Base-by-base conservation (phyloP, 2,797 vertebrate species). In the Pseudomugil tenellus region DNA sequence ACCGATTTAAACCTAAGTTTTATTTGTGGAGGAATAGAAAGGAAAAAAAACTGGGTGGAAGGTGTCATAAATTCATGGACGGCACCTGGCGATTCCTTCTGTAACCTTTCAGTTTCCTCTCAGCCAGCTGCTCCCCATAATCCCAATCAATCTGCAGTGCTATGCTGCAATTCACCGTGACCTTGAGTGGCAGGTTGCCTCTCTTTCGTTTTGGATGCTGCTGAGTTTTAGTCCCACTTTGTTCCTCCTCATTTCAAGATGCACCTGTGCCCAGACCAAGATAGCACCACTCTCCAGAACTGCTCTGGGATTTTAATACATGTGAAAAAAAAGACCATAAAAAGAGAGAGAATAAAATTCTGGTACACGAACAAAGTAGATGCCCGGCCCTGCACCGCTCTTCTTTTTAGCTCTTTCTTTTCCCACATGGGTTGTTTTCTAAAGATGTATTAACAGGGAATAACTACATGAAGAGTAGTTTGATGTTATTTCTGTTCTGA, bases 11-110 rank as follows among this genome's bases (percentile, higher is more conserved):
- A 77, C 54, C 64, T 52, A 80, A 69, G 60, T 67, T 76, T 65
- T 34, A 59, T 73, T 67, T 74, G 66, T 57, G 70, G 16, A 63
- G 76, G 74, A 72, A 63, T 78, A 56, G 43, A 74, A 84, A 65
- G 69, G n/a, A n/a, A 76, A 84, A 65, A 70, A 72, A 63, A 58
- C 49, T 55, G 73, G 63, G 67, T 74, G 63, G 75, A 83, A 71
- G 64, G 78, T 80, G 81, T 88, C 83, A 91, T 93, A 88, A 52
- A 93, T 93, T 92, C 90, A 92, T 87, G 13, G 58, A 39, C 87
- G 87, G 89, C 92, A 92, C 93, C 87, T 93, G 92, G 90, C 92
- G 91, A 93, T 93, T 93, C 87, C 87, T 89, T 85, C 87, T 86
- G 91, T 91, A 90, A 88, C 92, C 89, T 93, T 93, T 89, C 85